Percentiles rank a stretch among this genome's conserved stretches.
phyloP scores from a whole-genome alignment of 2,797 vertebrate species.

The Pagetopsis macropterus region DNA sequence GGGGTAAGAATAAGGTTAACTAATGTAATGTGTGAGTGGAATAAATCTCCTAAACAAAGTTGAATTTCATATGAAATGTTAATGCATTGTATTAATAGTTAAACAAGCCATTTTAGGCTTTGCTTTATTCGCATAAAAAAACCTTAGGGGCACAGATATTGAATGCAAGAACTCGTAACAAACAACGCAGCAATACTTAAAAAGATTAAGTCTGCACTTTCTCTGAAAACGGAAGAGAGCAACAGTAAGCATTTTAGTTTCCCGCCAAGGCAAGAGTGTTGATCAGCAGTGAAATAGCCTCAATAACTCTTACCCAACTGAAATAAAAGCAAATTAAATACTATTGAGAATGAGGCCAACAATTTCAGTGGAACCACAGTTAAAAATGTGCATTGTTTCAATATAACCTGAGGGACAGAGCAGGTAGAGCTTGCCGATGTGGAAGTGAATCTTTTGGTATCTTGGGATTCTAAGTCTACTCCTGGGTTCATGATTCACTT shows the following conservation, averaged over 20 bases:
- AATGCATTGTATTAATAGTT: neutral
- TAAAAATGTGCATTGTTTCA: too few relatives aligned
- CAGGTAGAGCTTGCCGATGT: too few relatives aligned
- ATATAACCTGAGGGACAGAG: too few relatives aligned
- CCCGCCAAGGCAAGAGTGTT: neutral
- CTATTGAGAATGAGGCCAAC: too few relatives aligned
- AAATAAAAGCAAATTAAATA: neutral
- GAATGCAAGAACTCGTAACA: neutral
- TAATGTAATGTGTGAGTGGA: neutral
- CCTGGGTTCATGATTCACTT: too few relatives aligned
- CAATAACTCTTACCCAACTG: neutral
- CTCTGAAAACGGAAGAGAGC: neutral
- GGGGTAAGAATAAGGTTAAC: neutral
- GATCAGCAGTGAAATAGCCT: slow-evolving; percentile 9
- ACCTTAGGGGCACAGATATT: neutral
- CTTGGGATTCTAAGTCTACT: too few relatives aligned
- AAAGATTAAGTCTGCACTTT: slow-evolving; percentile 25
- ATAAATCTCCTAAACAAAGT: neutral
- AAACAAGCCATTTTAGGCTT: neutral
- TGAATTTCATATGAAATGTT: neutral
- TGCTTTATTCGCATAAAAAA: neutral
- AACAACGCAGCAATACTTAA: slow-evolving; percentile 23
- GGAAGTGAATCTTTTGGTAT: too few relatives aligned
- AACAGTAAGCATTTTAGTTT: slow-evolving; percentile 28
- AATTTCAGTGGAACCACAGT: too few relatives aligned